phyloP scores from a whole-genome alignment of 2,113 vertebrate genomes.

The Oostethus manadensis region DNA sequence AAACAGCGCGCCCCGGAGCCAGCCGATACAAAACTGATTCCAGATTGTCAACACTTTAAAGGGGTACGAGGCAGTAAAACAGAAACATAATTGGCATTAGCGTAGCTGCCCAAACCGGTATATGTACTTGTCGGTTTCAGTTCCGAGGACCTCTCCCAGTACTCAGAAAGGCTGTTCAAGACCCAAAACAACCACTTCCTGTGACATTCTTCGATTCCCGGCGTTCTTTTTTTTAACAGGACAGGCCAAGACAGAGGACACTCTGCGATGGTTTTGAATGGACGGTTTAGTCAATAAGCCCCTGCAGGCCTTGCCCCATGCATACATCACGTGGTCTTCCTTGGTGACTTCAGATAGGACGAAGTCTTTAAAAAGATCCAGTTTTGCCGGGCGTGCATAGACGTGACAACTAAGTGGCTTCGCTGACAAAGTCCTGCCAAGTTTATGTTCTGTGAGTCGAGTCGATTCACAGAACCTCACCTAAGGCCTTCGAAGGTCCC shows the following conservation, averaged over 20 bases:
- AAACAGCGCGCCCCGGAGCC: conserved; percentile 19
- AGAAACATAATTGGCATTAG: conserved; percentile 35
- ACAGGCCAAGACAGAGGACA: not conserved
- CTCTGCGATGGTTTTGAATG: too few species aligned
- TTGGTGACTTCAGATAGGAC: not conserved
- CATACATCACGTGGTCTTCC: not conserved
- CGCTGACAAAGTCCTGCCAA: not conserved
- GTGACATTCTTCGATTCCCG: conserved; percentile 47
- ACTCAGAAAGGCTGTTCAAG: conserved; percentile 25
- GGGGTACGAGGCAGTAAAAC: conserved; percentile 20
- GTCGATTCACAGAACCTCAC: too few species aligned
- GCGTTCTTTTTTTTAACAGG: too few species aligned
- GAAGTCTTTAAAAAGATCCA: not conserved
- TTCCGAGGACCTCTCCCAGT: conserved; percentile 28
- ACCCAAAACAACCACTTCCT: conserved; percentile 30
- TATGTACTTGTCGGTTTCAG: conserved; percentile 5
- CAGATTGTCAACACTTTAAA: conserved; percentile 49
- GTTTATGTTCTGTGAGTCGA: too few species aligned
- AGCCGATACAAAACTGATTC: conserved; percentile 48
- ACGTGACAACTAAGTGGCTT: conserved; percentile 18
- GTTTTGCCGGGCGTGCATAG: not conserved
- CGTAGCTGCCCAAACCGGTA: too few species aligned
- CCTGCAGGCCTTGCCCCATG: too few species aligned
- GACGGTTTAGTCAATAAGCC: too few species aligned
- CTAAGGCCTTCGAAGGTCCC: too few species aligned